Conservation (phyloP, 2,797 vertebrate species). For the Limnodromus scolopaceus region DNA sequence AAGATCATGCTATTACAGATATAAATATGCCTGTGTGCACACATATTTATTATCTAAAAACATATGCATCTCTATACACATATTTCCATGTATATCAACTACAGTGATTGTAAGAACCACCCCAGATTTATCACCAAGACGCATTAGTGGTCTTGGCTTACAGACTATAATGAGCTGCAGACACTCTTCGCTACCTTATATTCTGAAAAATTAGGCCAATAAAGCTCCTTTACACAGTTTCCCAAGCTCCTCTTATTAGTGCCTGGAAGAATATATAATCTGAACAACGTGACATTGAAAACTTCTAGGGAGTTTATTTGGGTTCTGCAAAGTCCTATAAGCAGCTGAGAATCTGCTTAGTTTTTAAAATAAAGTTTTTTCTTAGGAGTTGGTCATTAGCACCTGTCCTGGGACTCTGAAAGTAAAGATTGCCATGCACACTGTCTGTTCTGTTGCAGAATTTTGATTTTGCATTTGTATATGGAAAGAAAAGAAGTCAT, state of each 20-base stretch:
- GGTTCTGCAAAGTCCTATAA: not conserved
- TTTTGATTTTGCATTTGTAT: not conserved
- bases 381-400: not conserved
- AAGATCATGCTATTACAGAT: not conserved
- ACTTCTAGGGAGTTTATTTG: not conserved
- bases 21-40: not conserved
- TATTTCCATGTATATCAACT: not conserved
- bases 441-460: not conserved
- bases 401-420: not conserved
- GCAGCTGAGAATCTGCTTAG: not conserved
- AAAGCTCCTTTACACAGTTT: not conserved
- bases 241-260: not conserved
- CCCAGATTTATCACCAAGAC: not conserved
- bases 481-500: not conserved
- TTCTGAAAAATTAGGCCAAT: not conserved
- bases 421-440: not conserved
- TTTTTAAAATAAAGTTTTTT: not conserved
- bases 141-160: not conserved
- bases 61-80: not conserved
- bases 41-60: not conserved
- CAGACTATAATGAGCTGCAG: not conserved
- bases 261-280: not conserved
- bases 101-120: not conserved
- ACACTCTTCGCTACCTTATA: not conserved
- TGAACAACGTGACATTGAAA: not conserved